Percentiles rank a stretch among this genome's conserved stretches.
These are phyloP conservation scores for Electrona antarctica DNA, from an alignment of 2,113 vertebrate species.

Conservation along the genomic window DNA sequence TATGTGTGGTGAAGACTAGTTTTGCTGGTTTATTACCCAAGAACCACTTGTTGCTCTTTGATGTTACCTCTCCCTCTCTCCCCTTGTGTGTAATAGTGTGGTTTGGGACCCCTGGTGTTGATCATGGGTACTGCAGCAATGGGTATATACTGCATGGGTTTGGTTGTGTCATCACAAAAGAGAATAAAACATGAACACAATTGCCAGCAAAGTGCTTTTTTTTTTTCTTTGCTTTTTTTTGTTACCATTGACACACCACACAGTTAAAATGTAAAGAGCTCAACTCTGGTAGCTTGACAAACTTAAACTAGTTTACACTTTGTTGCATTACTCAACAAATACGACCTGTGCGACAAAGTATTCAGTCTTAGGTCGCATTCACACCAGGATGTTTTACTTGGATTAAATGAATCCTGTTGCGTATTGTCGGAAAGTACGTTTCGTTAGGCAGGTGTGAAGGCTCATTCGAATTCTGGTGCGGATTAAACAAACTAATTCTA, in stretches of 20 bases:
- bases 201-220: slow-evolving; percentile 24
- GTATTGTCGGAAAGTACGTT: too few species aligned
- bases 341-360: too few species aligned
- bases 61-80: slow-evolving; percentile 76
- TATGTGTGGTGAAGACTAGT: slow-evolving; percentile 24
- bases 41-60: slow-evolving; percentile 46
- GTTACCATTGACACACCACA: slow-evolving; percentile 19
- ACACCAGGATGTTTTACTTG: too few species aligned
- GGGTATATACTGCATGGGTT: slow-evolving; percentile 86
- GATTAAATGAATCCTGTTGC: too few species aligned
- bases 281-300: slow-evolving; percentile 1
- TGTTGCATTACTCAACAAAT: too few species aligned
- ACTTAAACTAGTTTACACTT: too few species aligned
- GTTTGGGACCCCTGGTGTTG: slow-evolving; percentile 82
- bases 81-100: slow-evolving; percentile 79
- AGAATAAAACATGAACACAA: slow-evolving; percentile 55
- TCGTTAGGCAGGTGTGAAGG: too few species aligned
- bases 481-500: too few species aligned
- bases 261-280: slow-evolving; percentile 33
- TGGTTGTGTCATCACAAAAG: slow-evolving; percentile 69
- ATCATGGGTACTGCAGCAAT: slow-evolving; percentile 80
- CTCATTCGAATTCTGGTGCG: too few species aligned
- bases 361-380: too few species aligned
- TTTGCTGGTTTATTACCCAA: slow-evolving; percentile 19
- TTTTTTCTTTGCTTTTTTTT: slow-evolving; percentile 22